Evolutionary conservation across 2,797 vertebrate genomes (phyloP).

Genomic region (Coilia nasus): DNA sequence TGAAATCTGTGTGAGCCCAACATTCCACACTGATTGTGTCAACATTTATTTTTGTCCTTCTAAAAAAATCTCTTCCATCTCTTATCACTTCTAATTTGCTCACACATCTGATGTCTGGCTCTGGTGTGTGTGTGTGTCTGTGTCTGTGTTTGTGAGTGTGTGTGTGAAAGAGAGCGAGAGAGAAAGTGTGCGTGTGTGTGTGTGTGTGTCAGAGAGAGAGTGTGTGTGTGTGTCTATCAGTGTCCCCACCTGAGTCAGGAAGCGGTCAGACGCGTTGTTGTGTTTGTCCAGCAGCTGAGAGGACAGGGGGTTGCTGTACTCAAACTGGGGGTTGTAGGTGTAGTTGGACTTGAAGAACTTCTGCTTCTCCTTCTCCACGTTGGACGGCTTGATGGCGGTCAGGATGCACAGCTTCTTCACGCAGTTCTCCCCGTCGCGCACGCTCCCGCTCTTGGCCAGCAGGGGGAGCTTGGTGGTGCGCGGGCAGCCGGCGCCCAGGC

Average conservation of each 20-base stretch:
- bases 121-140: no score
- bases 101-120: no score
- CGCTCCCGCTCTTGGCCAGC: constrained; percentile 61
- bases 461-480: constrained; percentile 65
- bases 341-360: constrained; percentile 89
- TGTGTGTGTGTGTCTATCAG: background rate
- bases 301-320: constrained; percentile 83
- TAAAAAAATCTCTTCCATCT: no score
- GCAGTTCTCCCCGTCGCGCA: constrained; percentile 68
- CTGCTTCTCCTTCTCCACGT: constrained; percentile 86
- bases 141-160: background rate
- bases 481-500: background rate
- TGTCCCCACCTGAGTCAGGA: constrained; percentile 88
- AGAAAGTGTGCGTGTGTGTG: background rate
- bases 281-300: constrained; percentile 79
- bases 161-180: background rate
- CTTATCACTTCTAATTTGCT: no score
- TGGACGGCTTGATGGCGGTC: constrained; percentile 89
- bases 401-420: constrained; percentile 83
- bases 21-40: no score
- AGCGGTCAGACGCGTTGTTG: constrained; percentile 82
- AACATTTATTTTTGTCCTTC: no score
- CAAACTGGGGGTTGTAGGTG: constrained; percentile 90
- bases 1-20: no score
- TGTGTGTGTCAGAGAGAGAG: background rate